Evolutionary conservation across 2,113 vertebrate species (phyloP).

Genomic region (Lonchura striata): DNA sequence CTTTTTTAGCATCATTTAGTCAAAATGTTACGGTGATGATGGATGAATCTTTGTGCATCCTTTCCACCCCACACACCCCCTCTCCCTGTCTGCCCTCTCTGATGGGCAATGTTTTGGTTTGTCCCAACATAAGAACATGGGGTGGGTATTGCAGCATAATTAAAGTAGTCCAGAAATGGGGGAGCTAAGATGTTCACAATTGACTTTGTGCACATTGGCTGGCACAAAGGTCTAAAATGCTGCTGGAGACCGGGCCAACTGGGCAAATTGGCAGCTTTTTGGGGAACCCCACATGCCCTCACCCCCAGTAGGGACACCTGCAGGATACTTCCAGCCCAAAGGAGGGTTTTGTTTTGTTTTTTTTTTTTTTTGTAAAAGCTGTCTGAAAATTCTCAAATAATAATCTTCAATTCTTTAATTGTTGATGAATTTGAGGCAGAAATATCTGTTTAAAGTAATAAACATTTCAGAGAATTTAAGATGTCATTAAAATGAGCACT

Average conservation of each 20-base stretch:
- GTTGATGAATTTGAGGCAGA: background rate
- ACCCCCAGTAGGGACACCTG: background rate
- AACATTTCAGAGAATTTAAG: background rate
- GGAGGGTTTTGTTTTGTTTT: background rate
- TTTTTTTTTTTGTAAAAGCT: background rate
- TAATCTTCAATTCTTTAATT: background rate
- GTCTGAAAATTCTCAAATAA: background rate
- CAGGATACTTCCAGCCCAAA: background rate
- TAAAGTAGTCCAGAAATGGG: background rate
- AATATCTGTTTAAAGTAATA: background rate
- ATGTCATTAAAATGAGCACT: background rate
- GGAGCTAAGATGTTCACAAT: background rate
- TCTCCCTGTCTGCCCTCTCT: background rate
- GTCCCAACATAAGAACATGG: accelerated
- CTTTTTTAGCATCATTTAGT: background rate
- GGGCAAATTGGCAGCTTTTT: background rate
- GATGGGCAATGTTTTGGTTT: background rate
- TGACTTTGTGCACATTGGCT: background rate
- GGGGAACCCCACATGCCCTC: too few relatives aligned
- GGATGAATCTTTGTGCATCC: accelerated
- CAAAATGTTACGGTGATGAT: background rate
- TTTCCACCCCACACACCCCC: too few relatives aligned
- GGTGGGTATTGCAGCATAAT: background rate
- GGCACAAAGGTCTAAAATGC: background rate
- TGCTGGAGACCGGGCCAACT: background rate